These are phyloP conservation scores for Parapristionchus giblindavisi DNA, from an alignment of 2,888 invertebrate genomes.

Conservation along the genomic window DNA sequence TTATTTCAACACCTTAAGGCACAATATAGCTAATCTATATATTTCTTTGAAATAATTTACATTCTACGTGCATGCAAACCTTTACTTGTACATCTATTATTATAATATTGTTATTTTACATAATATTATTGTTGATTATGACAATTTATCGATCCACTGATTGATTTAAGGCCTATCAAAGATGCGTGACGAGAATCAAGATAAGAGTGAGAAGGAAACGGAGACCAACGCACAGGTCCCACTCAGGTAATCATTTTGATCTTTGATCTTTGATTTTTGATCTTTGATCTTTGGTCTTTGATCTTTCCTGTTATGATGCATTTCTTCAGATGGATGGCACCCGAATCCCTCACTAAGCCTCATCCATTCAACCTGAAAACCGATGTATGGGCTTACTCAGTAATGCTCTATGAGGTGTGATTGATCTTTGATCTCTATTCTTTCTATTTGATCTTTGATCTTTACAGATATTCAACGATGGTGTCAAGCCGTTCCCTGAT, in stretches of 20 bases:
- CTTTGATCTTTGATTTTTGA: too few species aligned
- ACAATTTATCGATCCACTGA: not conserved
- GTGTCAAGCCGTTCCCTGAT: slow-evolving; percentile 47
- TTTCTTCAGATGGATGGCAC: slow-evolving; percentile 54
- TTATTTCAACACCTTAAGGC: too few species aligned
- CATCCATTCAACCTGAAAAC: slow-evolving; percentile 49
- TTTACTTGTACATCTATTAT: too few species aligned
- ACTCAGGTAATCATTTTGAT: slow-evolving; percentile 4
- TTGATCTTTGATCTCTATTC: not conserved
- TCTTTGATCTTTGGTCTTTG: too few species aligned
- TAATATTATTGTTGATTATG: not conserved
- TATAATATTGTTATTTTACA: not conserved
- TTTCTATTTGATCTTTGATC: slow-evolving; percentile 17
- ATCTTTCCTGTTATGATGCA: not conserved
- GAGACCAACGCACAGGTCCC: not conserved
- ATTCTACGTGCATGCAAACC: too few species aligned
- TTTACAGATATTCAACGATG: slow-evolving; percentile 46
- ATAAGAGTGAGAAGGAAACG: not conserved
- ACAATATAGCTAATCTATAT: too few species aligned
- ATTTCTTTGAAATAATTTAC: too few species aligned
- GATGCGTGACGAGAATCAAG: not conserved
- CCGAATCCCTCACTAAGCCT: slow-evolving; percentile 53
- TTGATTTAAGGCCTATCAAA: slow-evolving; percentile 6
- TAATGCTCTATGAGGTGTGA: slow-evolving; percentile 18
- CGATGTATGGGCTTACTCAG: slow-evolving; percentile 61